Conservation (phyloP, 1,140 invertebrate genomes). For the Tetraneura akinire region DNA sequence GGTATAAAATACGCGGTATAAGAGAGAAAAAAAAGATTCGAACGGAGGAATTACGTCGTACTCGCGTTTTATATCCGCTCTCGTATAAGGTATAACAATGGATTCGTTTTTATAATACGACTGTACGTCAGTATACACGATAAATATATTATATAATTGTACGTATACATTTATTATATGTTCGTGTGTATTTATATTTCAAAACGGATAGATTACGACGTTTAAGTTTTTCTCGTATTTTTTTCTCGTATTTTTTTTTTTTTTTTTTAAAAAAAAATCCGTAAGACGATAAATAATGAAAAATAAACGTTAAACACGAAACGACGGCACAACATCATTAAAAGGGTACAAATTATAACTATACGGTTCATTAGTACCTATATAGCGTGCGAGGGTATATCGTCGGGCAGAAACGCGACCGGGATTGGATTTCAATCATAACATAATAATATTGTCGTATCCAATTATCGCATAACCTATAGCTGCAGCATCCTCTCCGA, state of each 20-base stretch:
- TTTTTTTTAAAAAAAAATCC: background rate
- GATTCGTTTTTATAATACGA: background rate
- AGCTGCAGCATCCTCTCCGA: no score
- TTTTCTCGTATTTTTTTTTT: background rate
- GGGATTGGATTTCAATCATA: background rate
- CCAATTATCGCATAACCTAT: background rate
- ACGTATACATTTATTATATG: background rate
- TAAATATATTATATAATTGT: background rate
- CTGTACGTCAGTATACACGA: background rate
- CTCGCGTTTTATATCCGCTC: no score
- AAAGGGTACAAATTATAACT: conserved; percentile 28
- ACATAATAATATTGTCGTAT: background rate
- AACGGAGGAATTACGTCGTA: background rate
- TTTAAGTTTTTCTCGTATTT: background rate
- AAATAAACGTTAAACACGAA: conserved; percentile 14
- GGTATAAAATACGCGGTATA: background rate
- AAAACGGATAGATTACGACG: background rate
- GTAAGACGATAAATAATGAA: conserved; percentile 37
- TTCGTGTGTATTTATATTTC: background rate
- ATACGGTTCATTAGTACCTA: conserved; percentile 38
- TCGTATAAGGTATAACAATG: background rate
- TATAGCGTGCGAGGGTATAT: no score
- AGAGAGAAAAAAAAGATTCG: background rate
- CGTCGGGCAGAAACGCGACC: no score
- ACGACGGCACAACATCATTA: conserved; percentile 15